Evolutionary conservation across 2,888 invertebrate genomes (phyloP).

Genomic region (Pycnomerus fuliginosus): DNA sequence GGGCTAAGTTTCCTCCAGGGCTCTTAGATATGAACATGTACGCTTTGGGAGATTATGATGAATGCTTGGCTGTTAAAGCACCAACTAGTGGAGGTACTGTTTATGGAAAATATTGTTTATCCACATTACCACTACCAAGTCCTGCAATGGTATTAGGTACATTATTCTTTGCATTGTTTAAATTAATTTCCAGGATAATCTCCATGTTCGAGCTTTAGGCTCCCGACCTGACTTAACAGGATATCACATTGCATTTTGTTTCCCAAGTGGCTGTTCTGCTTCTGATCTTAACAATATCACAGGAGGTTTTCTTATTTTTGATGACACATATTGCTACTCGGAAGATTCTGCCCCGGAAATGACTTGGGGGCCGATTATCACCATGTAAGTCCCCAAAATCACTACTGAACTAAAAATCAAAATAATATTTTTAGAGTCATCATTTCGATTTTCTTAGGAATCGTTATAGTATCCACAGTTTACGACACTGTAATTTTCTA

Average conservation of each 20-base stretch:
- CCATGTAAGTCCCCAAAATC: not conserved
- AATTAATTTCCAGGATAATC: too few relatives aligned
- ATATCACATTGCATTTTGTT: not conserved
- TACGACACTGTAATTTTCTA: too few relatives aligned
- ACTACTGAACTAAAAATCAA: not conserved
- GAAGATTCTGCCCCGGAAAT: not conserved
- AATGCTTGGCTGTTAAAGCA: conserved; percentile 3
- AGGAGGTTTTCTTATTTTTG: not conserved
- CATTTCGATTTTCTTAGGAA: not conserved
- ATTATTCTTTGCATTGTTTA: too few relatives aligned
- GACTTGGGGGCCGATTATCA: not conserved
- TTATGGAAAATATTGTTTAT: conserved; percentile 5
- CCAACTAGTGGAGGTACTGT: not conserved
- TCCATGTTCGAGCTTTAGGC: too few relatives aligned
- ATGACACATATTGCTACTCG: not conserved
- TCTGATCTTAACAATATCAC: not conserved
- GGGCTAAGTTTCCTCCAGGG: conserved; percentile 1
- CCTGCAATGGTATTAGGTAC: too few relatives aligned
- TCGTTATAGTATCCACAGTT: not conserved
- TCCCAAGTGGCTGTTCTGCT: not conserved
- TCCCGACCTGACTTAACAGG: too few relatives aligned
- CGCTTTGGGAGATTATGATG: conserved; percentile 2
- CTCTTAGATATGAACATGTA: not conserved
- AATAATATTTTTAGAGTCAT: not conserved
- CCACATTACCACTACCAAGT: too few relatives aligned